A percentile compares a stretch with the other conserved stretches of the same genome.
Conservation (phyloP, 2,797 vertebrate species). For the Microctenopoma lineatum region DNA sequence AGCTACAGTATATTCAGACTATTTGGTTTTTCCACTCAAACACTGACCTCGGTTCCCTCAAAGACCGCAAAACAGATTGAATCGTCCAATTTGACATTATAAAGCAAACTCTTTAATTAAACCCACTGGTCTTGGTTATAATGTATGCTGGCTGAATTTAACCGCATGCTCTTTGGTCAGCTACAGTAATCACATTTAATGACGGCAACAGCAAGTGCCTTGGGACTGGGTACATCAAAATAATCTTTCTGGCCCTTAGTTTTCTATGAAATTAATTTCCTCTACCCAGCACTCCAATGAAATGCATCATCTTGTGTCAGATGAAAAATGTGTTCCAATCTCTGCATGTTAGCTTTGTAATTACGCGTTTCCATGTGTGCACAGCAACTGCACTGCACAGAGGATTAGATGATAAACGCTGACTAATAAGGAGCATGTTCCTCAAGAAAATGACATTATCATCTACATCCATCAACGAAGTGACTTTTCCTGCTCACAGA, state of each 20-base stretch:
- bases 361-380: constrained; percentile 22
- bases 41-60: not conserved
- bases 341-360: constrained; percentile 29
- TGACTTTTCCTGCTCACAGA: not conserved
- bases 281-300: constrained; percentile 17
- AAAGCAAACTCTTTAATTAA: not conserved
- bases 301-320: constrained; percentile 13
- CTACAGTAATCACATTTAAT: constrained; percentile 41
- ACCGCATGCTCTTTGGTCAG: constrained; percentile 4
- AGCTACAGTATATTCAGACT: too few species aligned
- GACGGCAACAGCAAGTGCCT: constrained; percentile 11
- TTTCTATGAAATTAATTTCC: constrained; percentile 56
- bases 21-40: not conserved
- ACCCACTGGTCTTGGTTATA: not conserved
- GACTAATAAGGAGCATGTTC: constrained; percentile 22
- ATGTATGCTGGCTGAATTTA: constrained; percentile 4
- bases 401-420: not conserved
- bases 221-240: constrained; percentile 32
- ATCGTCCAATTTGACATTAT: not conserved
- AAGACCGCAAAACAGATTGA: not conserved
- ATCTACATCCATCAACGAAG: not conserved
- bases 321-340: constrained; percentile 32
- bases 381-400: not conserved
- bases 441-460: constrained; percentile 20
- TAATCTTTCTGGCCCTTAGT: constrained; percentile 15